Evolutionary conservation across 2,888 invertebrate species (phyloP), one percentile per base, ranked within the genome.

Genomic region (Polyommatus icarus): DNA sequence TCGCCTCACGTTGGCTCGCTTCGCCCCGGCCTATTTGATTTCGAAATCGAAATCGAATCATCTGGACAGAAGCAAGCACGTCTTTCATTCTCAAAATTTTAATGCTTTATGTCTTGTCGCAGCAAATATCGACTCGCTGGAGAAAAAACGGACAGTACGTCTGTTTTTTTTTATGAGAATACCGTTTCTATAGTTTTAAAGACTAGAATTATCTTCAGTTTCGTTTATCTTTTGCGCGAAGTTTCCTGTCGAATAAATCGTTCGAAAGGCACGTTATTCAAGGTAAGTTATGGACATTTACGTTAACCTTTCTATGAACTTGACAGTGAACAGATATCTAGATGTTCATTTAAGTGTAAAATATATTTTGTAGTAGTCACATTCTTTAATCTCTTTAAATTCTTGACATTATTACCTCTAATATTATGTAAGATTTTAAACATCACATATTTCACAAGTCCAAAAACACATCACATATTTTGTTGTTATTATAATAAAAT

Each of bases 1-100:
- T 79, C 75, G 80, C 80, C 78, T 78, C 71, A 6, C 67, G 67
- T 61, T 24, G 61, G 71, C 71, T 78, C 36, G 36, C n/a, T 46
- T 29, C 67, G 6, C 46, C 54, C 40, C 24, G 24, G 36, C 24
- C 46, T 29, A 32, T 76, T 76, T 72, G 72, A 7, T n/a, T 67
- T 67, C 15, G n/a, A n/a, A n/a, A n/a, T n/a, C n/a, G n/a, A n/a
- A n/a, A n/a, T n/a, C n/a, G 29, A 67, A 67, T 67, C 29, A 67
- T 32, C 29, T 67, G 67, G 15, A 67, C 15, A 6, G 6, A 29
- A 67, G 18, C 7, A 67, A 67, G 67, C 67, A 67, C 24, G 24
- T 24, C 29, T 67, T 67, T 67, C 15, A 32, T 20, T 61, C 5
- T 61, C 4, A 61, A 61, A 20, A 20, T 59, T 18, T 54, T 18